Conservation (phyloP, 30 jellyfish, hydroid and myxozoan genomes). For the Haliclystus octoradiatus region DNA sequence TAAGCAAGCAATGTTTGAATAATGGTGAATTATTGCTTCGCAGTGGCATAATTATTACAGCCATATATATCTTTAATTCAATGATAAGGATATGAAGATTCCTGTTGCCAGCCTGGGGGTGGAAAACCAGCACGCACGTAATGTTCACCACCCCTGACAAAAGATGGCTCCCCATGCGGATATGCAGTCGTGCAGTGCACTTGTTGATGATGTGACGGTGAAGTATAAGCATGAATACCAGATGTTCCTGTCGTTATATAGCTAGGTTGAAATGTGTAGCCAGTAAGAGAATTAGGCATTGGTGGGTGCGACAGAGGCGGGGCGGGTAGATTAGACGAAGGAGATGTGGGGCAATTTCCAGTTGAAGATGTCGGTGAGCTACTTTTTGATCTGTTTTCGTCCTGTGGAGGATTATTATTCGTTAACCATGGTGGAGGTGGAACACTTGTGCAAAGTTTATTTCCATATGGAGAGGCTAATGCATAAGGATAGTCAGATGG, state of each 20-base stretch:
- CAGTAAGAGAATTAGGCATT: conserved; percentile 36
- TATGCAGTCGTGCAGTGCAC: neutral
- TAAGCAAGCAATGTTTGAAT: too few relatives aligned
- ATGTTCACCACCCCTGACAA: conserved; percentile 41
- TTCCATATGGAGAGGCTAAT: conserved; percentile 27
- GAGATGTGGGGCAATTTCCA: conserved; percentile 26
- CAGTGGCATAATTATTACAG: too few relatives aligned
- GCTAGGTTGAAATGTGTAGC: conserved; percentile 37
- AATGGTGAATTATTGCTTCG: too few relatives aligned
- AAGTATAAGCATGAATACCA: conserved; percentile 43
- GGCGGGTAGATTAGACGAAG: conserved; percentile 56
- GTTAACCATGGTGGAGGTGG: conserved; percentile 52
- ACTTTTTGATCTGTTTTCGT: conserved; percentile 55
- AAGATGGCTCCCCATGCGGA: neutral
- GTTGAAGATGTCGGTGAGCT: conserved; percentile 63
- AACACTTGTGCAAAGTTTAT: conserved; percentile 39
- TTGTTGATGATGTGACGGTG: conserved; percentile 43
- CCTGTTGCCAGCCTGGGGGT: conserved; percentile 58
- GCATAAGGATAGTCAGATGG: conserved; percentile 70
- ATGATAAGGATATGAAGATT: conserved; percentile 51
- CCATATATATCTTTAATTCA: conserved; percentile 2
- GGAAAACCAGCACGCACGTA: conserved; percentile 44
- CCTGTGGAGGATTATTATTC: conserved; percentile 16
- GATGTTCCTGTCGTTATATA: conserved; percentile 34
- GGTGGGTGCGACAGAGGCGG: conserved; percentile 88